Base-by-base conservation (phyloP, 1,140 invertebrate genomes). In the Eufriesea mexicana region DNA sequence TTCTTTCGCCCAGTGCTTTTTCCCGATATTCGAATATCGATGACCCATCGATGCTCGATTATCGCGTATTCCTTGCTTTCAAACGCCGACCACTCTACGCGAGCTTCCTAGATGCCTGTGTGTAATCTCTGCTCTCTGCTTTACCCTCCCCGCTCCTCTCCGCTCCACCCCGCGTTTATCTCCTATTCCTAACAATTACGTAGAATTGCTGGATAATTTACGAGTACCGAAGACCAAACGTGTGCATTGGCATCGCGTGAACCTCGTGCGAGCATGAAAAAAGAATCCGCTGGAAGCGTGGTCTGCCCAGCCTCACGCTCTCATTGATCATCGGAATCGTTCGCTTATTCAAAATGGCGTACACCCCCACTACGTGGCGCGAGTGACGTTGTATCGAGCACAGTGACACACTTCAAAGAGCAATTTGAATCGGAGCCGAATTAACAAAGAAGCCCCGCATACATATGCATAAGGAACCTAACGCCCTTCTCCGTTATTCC, bases 281-380 rank as follows among this genome's bases (percentile, higher is more conserved):
- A n/a, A 45, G 42, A 67, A 67, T 12, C 2, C 1, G n/a, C 20
- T 42, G 2, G 14, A 45, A 67, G 42, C 64, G 64, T 47, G 64
- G 4, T n/a, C 23, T 20, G 64, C 18, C 25, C 7, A 66, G 18
- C 28, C 14, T n/a, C 45, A 20, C 47, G 42, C 45, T 70, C 47
- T 49, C 66, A 79, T 79, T n/a, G 66, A 79, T 79, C 66, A 79
- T 49, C 14, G 25, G 51, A 25, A 57, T 28, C 54, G 54, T 59
- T 28, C 14, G 64, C 51, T 68, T 71, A 59, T 79, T 79, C 77
- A 79, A 79, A 79, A 79, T 79, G 77, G 77, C 77, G 77, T 28
- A 18, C 77, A 49, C 77, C 66, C 77, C 42, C 66, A 28, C n/a
- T 23, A 68, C 45, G 35, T 66, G 9, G 18, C 9, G 9, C 2